These are phyloP conservation scores for Scaptomyza parva DNA, from an alignment of 2,888 invertebrate species.

Conservation along the genomic window DNA sequence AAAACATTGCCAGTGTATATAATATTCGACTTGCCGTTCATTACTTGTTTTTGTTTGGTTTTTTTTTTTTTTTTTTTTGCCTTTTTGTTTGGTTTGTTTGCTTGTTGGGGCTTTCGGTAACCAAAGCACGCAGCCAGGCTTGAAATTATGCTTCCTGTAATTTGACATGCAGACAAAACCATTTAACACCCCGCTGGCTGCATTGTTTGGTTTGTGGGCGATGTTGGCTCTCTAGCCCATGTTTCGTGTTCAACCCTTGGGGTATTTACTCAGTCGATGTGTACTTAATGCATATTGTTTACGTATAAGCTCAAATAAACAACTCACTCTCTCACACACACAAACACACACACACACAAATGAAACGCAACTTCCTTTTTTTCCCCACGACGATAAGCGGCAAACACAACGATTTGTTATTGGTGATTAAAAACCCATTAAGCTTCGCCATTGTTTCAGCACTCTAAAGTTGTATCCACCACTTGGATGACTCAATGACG, in stretches of 20 bases:
- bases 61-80: constrained; percentile 12
- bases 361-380: constrained; percentile 14
- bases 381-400: constrained; percentile 32
- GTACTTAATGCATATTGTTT: constrained; percentile 56
- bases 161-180: constrained; percentile 78
- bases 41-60: too few species aligned
- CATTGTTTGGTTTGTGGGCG: constrained; percentile 58
- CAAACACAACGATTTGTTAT: constrained; percentile 44
- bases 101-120: constrained; percentile 39
- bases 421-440: constrained; percentile 76
- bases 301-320: constrained; percentile 37
- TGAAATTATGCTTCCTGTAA: constrained; percentile 78
- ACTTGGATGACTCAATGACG: constrained; percentile 1
- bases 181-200: constrained; percentile 76
- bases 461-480: constrained; percentile 1
- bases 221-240: constrained; percentile 1
- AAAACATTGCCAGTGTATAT: too few species aligned
- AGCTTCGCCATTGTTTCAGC: constrained; percentile 23
- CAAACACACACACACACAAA: constrained; percentile 18
- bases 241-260: constrained; percentile 15
- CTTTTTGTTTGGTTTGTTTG: constrained; percentile 23
- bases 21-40: too few species aligned
- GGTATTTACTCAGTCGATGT: constrained; percentile 45
- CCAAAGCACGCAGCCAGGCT: constrained; percentile 66
- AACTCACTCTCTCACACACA: constrained; percentile 11